A percentile compares a stretch with the other conserved stretches of the same genome.
These are phyloP conservation scores for Meghimatium bilineatum DNA, from an alignment of 2,888 invertebrate species.

Conservation along the genomic window DNA sequence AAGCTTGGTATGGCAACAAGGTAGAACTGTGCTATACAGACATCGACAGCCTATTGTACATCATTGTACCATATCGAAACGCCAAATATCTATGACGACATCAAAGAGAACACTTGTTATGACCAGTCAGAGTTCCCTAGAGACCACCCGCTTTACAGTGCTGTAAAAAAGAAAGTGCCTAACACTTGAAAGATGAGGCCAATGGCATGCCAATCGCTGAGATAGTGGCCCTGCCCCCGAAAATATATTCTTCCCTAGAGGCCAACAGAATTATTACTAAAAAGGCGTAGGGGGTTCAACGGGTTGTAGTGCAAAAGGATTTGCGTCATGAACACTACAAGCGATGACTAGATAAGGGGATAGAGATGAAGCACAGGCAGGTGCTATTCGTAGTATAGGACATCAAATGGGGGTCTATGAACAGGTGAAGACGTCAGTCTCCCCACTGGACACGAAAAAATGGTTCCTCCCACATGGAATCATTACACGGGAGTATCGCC, in stretches of 20 bases:
- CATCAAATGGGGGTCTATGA: background rate
- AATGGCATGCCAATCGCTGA: background rate
- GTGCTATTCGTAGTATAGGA: background rate
- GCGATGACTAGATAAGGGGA: too few relatives aligned
- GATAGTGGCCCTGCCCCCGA: background rate
- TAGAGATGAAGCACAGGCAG: background rate
- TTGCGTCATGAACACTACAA: too few relatives aligned
- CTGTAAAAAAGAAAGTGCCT: background rate
- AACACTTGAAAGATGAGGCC: background rate
- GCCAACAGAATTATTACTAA: background rate
- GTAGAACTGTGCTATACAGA: background rate
- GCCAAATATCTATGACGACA: background rate
- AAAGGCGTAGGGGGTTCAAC: background rate
- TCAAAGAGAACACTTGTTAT: background rate
- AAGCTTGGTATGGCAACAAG: background rate
- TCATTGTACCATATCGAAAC: background rate
- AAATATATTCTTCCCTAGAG: background rate
- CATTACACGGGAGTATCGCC: background rate
- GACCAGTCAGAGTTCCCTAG: background rate
- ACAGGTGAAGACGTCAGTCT: background rate
- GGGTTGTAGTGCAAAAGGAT: background rate
- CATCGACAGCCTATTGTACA: constrained; percentile 2
- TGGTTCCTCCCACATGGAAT: background rate
- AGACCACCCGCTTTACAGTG: background rate
- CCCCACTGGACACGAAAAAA: background rate